These are phyloP conservation scores for Thumatha senex DNA, from an alignment of 2,888 invertebrate species.

Conservation along the genomic window DNA sequence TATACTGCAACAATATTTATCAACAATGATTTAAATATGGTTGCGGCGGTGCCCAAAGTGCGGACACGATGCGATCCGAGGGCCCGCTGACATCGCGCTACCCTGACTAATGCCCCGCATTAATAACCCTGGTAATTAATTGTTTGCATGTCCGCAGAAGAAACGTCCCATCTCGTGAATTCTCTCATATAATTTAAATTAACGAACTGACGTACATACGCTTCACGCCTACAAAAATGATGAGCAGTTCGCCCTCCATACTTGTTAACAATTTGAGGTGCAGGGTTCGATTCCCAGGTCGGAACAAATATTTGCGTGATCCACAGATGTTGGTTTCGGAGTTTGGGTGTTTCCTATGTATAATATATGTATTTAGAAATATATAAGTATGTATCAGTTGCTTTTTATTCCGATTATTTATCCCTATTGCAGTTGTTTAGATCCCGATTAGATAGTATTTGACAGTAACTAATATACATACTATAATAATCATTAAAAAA, in stretches of 20 bases:
- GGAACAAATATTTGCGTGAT: too few relatives aligned
- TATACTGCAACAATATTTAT: constrained; percentile 38
- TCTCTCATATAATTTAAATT: constrained; percentile 70
- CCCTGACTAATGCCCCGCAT: constrained; percentile 79
- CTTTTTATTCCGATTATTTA: too few relatives aligned
- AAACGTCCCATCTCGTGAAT: constrained; percentile 69
- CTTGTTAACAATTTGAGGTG: constrained; percentile 7
- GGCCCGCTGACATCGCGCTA: constrained; percentile 68
- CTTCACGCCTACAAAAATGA: constrained; percentile 32
- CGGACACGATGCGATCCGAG: constrained; percentile 48
- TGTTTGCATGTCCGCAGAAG: constrained; percentile 79
- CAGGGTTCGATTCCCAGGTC: too few relatives aligned
- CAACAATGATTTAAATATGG: constrained; percentile 36
- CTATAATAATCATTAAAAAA: too few relatives aligned
- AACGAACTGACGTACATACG: constrained; percentile 46
- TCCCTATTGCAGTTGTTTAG: too few relatives aligned
- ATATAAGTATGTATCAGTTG: too few relatives aligned
- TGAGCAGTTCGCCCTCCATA: constrained; percentile 15
- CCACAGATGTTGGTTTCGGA: too few relatives aligned
- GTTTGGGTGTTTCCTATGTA: too few relatives aligned
- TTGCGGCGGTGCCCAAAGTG: constrained; percentile 35
- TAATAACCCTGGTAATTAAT: constrained; percentile 82
- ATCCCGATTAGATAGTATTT: too few relatives aligned
- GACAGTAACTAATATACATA: too few relatives aligned
- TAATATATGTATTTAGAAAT: too few relatives aligned